phyloP scores from a whole-genome alignment of 1,140 invertebrate species.

The Drosophila asahinai region DNA sequence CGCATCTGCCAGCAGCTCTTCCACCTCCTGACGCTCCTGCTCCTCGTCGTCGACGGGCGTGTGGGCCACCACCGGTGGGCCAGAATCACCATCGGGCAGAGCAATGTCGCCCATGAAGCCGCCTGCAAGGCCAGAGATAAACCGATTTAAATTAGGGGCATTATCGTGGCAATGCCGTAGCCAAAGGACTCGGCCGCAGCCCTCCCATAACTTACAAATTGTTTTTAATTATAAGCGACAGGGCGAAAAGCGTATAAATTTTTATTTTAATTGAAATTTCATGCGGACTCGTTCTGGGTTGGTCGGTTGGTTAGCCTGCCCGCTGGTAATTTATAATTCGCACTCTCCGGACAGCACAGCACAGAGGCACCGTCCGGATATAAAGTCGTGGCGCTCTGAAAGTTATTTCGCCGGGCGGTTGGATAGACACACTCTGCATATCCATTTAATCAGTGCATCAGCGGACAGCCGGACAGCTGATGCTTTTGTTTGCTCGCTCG shows the following conservation, averaged over 20 bases:
- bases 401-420: constrained; percentile 49
- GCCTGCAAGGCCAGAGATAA: constrained; percentile 85
- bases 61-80: constrained; percentile 68
- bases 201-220: constrained; percentile 50
- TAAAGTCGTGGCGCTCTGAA: constrained; percentile 30
- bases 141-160: constrained; percentile 46
- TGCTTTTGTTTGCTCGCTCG: constrained; percentile 49
- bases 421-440: constrained; percentile 69
- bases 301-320: constrained; percentile 14
- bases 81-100: constrained; percentile 86
- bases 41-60: constrained; percentile 84
- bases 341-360: constrained; percentile 20
- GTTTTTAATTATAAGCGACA: constrained; percentile 73
- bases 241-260: constrained; percentile 56
- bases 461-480: constrained; percentile 28
- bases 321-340: constrained; percentile 74
- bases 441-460: constrained; percentile 77
- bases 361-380: constrained; percentile 10
- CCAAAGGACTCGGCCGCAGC: not conserved
- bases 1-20: constrained; percentile 64
- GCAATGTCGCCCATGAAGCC: constrained; percentile 93
- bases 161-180: constrained; percentile 5
- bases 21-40: constrained; percentile 9
- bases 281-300: constrained; percentile 35
- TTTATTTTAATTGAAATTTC: constrained; percentile 81